Conservation (phyloP, 2,888 invertebrate species). For the Ecdyonurus torrentis region DNA sequence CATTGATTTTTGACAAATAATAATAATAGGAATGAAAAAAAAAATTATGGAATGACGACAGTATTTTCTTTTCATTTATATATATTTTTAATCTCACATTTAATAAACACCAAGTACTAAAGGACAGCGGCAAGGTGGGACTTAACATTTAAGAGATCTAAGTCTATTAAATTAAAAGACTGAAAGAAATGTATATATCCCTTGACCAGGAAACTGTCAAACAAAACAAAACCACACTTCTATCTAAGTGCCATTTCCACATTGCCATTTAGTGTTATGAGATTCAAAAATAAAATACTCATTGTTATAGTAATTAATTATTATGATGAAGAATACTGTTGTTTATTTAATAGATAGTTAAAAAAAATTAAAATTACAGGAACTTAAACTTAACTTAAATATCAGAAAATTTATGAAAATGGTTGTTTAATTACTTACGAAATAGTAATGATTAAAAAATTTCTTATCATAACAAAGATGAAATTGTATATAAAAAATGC, state of each 20-base stretch:
- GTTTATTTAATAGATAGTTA: not conserved
- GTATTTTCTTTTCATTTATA: no score
- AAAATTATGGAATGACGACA: not conserved
- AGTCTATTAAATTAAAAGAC: not conserved
- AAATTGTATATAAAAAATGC: not conserved
- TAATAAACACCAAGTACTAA: not conserved
- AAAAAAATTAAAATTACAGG: not conserved
- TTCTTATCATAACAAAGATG: no score
- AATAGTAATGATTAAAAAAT: no score
- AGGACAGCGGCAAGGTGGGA: not conserved
- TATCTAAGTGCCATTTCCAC: not conserved
- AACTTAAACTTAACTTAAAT: not conserved
- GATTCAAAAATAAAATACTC: not conserved
- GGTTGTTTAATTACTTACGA: no score
- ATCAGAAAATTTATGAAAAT: no score
- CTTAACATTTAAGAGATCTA: not conserved
- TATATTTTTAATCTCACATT: not conserved
- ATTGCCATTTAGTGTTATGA: not conserved
- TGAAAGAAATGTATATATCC: no score
- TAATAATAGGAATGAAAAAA: no score
- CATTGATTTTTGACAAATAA: no score
- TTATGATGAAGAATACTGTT: not conserved
- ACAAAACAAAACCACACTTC: no score
- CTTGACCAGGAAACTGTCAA: no score
- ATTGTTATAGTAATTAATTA: not conserved